Percentiles rank a stretch among this genome's conserved stretches.
These are phyloP conservation scores for Pseudeuparius sepicola DNA, from an alignment of 2,888 invertebrate genomes.

Conservation along the genomic window DNA sequence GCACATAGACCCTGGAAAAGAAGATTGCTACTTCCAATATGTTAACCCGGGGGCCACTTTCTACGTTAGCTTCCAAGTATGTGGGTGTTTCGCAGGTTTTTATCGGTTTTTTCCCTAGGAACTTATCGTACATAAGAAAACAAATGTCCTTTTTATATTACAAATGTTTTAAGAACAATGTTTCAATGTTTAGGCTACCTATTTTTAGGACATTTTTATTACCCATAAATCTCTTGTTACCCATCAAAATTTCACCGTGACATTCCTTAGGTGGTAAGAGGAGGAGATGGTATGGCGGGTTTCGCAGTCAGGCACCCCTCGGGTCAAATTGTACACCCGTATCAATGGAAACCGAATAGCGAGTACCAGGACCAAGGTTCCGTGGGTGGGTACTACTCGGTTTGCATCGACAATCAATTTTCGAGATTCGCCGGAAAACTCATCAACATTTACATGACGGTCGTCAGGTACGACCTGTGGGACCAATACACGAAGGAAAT, in stretches of 20 bases:
- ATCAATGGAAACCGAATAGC: conserved; percentile 81
- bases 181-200: too few species aligned
- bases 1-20: conserved; percentile 86
- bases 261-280: conserved; percentile 67
- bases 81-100: conserved; percentile 53
- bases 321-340: conserved; percentile 77
- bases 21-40: conserved; percentile 93
- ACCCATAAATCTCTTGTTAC: too few species aligned
- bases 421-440: conserved; percentile 83
- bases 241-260: too few species aligned
- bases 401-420: conserved; percentile 90
- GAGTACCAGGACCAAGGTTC: conserved; percentile 80
- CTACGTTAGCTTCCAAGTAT: conserved; percentile 87
- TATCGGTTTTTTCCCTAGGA: neutral
- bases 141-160: too few species aligned
- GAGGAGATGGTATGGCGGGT: conserved; percentile 90
- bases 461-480: conserved; percentile 89
- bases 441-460: conserved; percentile 82
- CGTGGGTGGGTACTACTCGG: conserved; percentile 77
- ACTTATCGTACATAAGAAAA: too few species aligned
- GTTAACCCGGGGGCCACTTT: conserved; percentile 86
- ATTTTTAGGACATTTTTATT: too few species aligned
- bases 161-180: too few species aligned
- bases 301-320: conserved; percentile 82
- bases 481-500: conserved; percentile 84